Base-by-base conservation (phyloP, 2,888 invertebrate genomes). In the Nomada hirtipes region DNA sequence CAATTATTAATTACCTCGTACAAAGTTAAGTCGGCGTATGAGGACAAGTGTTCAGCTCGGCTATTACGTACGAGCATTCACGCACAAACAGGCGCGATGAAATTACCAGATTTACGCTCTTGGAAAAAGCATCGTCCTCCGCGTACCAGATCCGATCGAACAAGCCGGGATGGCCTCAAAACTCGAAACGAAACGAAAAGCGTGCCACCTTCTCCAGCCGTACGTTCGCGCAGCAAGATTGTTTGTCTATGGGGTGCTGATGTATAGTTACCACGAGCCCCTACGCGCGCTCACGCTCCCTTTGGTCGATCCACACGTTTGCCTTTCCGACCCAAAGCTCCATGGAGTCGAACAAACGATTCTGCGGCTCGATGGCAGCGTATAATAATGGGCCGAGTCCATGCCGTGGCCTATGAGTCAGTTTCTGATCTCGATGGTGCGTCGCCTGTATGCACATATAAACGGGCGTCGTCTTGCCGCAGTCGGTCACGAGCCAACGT, bases 71-170 rank as follows among this genome's bases (percentile, higher is more conserved):
- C 23, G 23, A 23, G 23, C 23, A 23, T 23, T 23, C 23, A 1
- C 23, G 23, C 23, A 23, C 23, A 23, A 23, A 23, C 23, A 20
- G 20, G 20, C 20, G 20, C 20, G 90, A 92, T 91, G 88, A 89
- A 92, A 92, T 92, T 78, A 75, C 29, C 86, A 89, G 83, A 26
- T 2, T 26, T 26, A 26, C 26, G 81, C 83, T 83, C 23, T 42
- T 74, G 64, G 23, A 71, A 65, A n/a, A 15, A 36, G 2, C 55
- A 55, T 20, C 53, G 20, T 83, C 78, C 84, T 64, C 65, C 76
- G 77, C 73, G 76, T 79, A 89, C 89, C 89, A 88, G 87, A 90
- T 91, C 89, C 88, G 91, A 90, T 91, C 91, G 90, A 91, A 91
- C 88, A 88, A 67, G 75, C 26, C 29, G 52, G n/a, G 71, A 81